Base-by-base conservation (phyloP, 2,797 vertebrate genomes). In the Muraenolepis orangiensis region DNA sequence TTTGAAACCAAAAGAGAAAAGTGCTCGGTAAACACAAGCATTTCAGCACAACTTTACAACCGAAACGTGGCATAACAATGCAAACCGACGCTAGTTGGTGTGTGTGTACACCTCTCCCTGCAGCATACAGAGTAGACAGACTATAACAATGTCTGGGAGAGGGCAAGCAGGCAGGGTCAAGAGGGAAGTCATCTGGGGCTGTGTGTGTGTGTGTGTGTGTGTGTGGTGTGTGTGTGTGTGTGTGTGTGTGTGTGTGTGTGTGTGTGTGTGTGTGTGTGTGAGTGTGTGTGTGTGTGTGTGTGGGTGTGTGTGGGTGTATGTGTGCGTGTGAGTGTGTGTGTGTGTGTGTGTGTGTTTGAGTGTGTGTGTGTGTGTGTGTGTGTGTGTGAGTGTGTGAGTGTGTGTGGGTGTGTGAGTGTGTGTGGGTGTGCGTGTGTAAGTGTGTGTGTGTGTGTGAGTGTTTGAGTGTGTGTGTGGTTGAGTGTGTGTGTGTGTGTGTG, bases 121-220 rank as follows among this genome's bases (percentile, higher is more conserved):
- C 7, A 40, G 38, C 38, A 40, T 40, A 40, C 2, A 12, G 38
- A 2, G 13, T 10, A 12, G 38, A 40, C 7, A 12, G 10, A 40
- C 2, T n/a, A 8, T n/a, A 23, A 20, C 16, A 20, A 23, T n/a
- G 51, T 57, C 16, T 57, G 51, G 16, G 51, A 3, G 20, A 26
- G 57, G 23, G 57, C 12, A 29, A 66, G 72, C n/a, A 66, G 29
- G 67, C 12, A 69, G 68, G 32, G 31, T 69, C n/a, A 26, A 23
- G 31, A 8, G 70, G 34, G 66, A 57, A 66, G 46, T 26, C 31
- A 69, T 42, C 14, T 42, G 40, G 40, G 13, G 77, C 72, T n/a
- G 18, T 26, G 20, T n/a, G 57, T n/a, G 57, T n/a, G 57, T n/a
- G 57, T 64, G 57, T 28, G 57, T 46, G 20, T 78, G 73, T 13